Conservation (phyloP, 2,888 invertebrate genomes). For the Spialia ferax region DNA sequence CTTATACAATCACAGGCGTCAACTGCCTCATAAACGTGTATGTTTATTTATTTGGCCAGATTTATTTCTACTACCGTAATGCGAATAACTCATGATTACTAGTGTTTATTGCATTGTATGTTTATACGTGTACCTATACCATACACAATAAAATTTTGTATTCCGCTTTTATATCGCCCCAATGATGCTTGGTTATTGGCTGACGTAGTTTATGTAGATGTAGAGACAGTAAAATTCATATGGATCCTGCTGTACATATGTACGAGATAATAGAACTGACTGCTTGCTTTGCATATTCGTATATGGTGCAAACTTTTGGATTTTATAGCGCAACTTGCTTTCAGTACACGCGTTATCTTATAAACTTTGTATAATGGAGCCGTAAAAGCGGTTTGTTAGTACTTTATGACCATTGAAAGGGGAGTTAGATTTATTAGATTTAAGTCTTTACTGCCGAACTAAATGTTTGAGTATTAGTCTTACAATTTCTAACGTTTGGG, state of each 20-base stretch:
- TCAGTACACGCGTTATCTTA: conserved; percentile 29
- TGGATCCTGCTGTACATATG: conserved; percentile 8
- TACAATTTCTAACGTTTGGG: neutral
- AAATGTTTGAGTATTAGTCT: neutral
- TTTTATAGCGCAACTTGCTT: conserved; percentile 34
- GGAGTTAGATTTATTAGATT: conserved; percentile 16
- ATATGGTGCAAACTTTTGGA: conserved; percentile 20
- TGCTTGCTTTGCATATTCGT: neutral
- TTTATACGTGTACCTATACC: neutral
- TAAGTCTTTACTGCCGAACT: neutral
- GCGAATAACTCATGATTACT: neutral
- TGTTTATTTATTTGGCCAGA: neutral
- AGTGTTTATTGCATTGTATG: neutral
- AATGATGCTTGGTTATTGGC: neutral
- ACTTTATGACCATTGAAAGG: conserved; percentile 9
- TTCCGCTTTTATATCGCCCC: neutral
- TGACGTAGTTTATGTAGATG: neutral
- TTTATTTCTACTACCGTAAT: neutral
- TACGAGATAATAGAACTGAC: conserved; percentile 12
- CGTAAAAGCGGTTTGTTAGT: conserved; percentile 29
- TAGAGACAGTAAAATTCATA: neutral
- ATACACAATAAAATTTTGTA: neutral
- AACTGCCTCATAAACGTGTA: neutral
- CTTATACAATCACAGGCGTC: too few relatives aligned
- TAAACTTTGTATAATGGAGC: conserved; percentile 31